Percentiles rank a stretch among this genome's conserved stretches.
Evolutionary conservation across 2,888 invertebrate genomes (phyloP).

Genomic region (Galerucella pusilla): DNA sequence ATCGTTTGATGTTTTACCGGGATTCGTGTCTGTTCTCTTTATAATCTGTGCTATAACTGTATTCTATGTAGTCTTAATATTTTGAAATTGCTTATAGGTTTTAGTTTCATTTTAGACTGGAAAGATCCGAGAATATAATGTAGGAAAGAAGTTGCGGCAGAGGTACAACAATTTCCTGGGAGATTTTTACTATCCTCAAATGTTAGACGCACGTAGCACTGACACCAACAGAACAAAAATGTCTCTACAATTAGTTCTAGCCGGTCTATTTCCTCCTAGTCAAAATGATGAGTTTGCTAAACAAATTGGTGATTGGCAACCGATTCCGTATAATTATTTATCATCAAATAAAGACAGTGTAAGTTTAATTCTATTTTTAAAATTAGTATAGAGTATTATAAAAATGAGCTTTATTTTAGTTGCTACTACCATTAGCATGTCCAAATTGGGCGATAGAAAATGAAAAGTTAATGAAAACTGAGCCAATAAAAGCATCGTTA

Average conservation of each 20-base stretch:
- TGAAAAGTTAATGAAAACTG: constrained; percentile 53
- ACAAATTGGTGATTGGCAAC: constrained; percentile 73
- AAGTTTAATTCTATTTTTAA: constrained; percentile 29
- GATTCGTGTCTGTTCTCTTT: no score
- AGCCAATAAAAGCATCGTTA: constrained; percentile 60
- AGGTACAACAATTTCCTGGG: constrained; percentile 73
- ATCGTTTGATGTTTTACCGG: no score
- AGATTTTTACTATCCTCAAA: constrained; percentile 68
- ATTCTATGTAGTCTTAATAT: background rate
- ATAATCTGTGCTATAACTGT: no score
- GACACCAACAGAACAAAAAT: constrained; percentile 78
- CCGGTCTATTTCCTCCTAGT: constrained; percentile 75
- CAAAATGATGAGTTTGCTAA: constrained; percentile 69
- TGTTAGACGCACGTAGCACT: constrained; percentile 73
- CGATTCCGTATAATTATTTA: constrained; percentile 77
- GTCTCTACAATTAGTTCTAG: constrained; percentile 75
- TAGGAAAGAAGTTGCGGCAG: constrained; percentile 71
- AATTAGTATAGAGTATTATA: background rate
- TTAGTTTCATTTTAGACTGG: constrained; percentile 49
- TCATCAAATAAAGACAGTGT: constrained; percentile 57
- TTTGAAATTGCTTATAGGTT: background rate
- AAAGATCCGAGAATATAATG: constrained; percentile 64
- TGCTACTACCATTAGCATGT: constrained; percentile 45
- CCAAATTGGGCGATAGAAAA: constrained; percentile 47
- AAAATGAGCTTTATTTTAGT: constrained; percentile 15